Evolutionary conservation across 1,140 invertebrate genomes (phyloP), one percentile per base, ranked within the genome.

Genomic region (Battus philenor): DNA sequence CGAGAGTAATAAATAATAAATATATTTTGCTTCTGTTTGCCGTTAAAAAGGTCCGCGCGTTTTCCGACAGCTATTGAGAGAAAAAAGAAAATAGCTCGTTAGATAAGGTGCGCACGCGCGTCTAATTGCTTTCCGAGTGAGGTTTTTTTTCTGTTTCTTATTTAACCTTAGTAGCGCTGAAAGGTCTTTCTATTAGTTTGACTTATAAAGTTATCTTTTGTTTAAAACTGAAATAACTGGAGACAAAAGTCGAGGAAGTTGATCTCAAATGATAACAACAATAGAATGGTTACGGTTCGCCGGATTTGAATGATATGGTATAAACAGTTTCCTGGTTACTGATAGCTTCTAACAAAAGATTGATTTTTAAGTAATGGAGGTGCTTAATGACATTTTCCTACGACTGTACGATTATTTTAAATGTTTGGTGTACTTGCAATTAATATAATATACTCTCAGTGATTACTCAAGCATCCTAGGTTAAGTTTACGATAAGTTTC

Each of bases 241-340:
- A 75, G 59, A 74, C 72, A 75, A 72, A 61, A 59, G 48, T 71
- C 50, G 51, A 71, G 72, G 74, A 80, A 81, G 74, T 69, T 64
- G 66, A 59, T 58, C 53, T 54, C 58, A 46, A 68, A 71, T 77
- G 67, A 77, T 69, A 79, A 73, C 73, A 74, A 81, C 77, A 84
- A 81, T 80, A 68, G 72, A 54, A 54, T 41, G 68, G 76, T 75
- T 61, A 77, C 68, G 76, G 53, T 78, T 75, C 60, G 59, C 55
- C 62, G 68, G 74, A 61, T 70, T 71, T 71, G 61, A 74, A 52
- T 70, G 57, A 73, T 65, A n/a, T n/a, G n/a, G 67, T 71, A 75
- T 59, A 65, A 66, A 52, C 50, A 57, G 69, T 79, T 83, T 83
- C 69, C 73, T 79, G 68, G 66, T 71, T 76, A 68, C 57, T 44